Conservation (phyloP, 2,888 invertebrate species). For the Sphaerophoria taeniata region DNA sequence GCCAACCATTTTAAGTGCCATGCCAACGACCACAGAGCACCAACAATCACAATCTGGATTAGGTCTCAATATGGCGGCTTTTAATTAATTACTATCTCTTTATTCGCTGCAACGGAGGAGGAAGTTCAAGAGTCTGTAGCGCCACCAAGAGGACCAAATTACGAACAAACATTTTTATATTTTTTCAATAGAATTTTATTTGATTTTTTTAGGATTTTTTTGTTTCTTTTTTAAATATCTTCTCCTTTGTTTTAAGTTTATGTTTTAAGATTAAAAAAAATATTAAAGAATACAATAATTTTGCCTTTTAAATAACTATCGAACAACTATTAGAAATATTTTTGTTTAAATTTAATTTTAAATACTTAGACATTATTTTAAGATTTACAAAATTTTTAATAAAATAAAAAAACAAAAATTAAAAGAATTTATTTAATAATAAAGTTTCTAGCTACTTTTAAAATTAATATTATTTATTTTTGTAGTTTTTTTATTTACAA, state of each 20-base stretch:
- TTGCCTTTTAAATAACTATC: slow-evolving; percentile 61
- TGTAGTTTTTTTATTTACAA: slow-evolving; percentile 33
- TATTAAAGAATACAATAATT: slow-evolving; percentile 36
- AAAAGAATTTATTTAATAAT: slow-evolving; percentile 52
- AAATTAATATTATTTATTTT: slow-evolving; percentile 14
- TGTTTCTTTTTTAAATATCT: slow-evolving; percentile 11
- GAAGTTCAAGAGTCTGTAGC: no score
- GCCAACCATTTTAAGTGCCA: not conserved
- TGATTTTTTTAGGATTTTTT: slow-evolving; percentile 12
- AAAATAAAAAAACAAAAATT: slow-evolving; percentile 45
- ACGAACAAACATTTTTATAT: slow-evolving; percentile 8
- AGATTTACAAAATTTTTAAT: slow-evolving; percentile 54
- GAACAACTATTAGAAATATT: slow-evolving; percentile 51
- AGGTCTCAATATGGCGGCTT: slow-evolving; percentile 9
- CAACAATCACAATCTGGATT: slow-evolving; percentile 10
- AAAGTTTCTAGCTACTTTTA: slow-evolving; percentile 57
- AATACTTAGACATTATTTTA: slow-evolving; percentile 63
- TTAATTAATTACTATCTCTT: slow-evolving; percentile 23
- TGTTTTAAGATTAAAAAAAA: not conserved
- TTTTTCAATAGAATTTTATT: slow-evolving; percentile 12
- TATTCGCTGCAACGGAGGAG: not conserved
- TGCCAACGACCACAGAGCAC: no score
- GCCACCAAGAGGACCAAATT: not conserved
- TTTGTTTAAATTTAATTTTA: slow-evolving; percentile 54
- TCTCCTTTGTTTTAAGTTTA: slow-evolving; percentile 14